These are phyloP conservation scores for Aptenodytes forsteri DNA, from an alignment of 2,113 vertebrate species.

Conservation along the genomic window DNA sequence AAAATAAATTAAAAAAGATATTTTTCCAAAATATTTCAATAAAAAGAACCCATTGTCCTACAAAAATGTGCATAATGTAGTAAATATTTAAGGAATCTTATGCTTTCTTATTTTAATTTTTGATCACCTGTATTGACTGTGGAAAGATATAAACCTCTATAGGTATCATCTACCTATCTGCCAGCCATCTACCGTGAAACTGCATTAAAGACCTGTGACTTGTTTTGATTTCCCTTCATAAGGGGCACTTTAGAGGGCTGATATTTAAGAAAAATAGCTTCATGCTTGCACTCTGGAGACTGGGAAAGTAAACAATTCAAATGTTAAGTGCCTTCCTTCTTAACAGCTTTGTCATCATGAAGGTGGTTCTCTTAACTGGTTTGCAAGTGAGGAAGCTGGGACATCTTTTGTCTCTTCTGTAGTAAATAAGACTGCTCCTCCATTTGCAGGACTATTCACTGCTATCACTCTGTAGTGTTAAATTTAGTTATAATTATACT, in stretches of 20 bases:
- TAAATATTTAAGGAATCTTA: not conserved
- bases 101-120: not conserved
- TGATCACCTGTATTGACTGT: not conserved
- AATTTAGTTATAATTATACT: not conserved
- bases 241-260: not conserved
- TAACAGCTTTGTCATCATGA: not conserved
- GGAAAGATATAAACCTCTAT: not conserved
- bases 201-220: not conserved
- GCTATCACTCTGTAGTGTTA: not conserved
- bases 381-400: not conserved
- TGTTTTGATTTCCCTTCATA: not conserved
- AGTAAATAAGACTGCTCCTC: not conserved
- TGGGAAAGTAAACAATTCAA: not conserved
- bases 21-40: not conserved
- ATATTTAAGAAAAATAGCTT: not conserved
- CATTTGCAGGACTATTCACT: not conserved
- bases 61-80: not conserved
- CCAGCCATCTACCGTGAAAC: not conserved
- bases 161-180: not conserved
- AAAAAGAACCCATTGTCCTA: not conserved
- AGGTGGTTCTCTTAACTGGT: not conserved
- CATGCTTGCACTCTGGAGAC: not conserved
- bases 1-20: not conserved
- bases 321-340: not conserved
- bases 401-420: not conserved